Conservation (phyloP, 2,113 vertebrate species). For the Rutilus rutilus region DNA sequence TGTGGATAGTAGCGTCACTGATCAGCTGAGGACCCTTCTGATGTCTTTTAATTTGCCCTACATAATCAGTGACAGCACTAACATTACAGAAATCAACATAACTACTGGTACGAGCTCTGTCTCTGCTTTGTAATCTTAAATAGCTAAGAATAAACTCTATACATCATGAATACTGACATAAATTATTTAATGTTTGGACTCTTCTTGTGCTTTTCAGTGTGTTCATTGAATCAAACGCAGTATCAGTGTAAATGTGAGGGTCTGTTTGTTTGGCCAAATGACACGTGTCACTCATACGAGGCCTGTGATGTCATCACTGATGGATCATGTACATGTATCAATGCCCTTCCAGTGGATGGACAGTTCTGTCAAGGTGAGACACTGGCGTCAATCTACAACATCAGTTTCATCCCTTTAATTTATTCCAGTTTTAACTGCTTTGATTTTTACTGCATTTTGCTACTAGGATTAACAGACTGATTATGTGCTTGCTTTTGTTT, state of each 20-base stretch:
- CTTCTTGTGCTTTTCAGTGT: background rate
- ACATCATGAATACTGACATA: background rate
- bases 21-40: background rate
- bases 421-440: background rate
- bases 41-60: constrained; percentile 25
- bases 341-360: too few species aligned
- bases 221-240: too few species aligned
- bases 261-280: too few species aligned
- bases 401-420: background rate
- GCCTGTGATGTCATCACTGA: too few species aligned
- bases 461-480: background rate
- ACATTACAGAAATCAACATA: constrained; percentile 48
- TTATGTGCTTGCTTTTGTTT: background rate
- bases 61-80: constrained; percentile 21
- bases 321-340: too few species aligned
- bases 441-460: background rate
- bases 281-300: too few species aligned
- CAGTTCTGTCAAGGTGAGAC: constrained; percentile 28
- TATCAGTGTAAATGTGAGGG: too few species aligned
- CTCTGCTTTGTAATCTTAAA: background rate
- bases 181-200: background rate
- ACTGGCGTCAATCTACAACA: background rate
- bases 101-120: constrained; percentile 59
- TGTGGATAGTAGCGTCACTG: too few species aligned
- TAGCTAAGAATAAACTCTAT: background rate